phyloP scores from a whole-genome alignment of 23 tunicate genomes.

The Trididemnum clinides region DNA sequence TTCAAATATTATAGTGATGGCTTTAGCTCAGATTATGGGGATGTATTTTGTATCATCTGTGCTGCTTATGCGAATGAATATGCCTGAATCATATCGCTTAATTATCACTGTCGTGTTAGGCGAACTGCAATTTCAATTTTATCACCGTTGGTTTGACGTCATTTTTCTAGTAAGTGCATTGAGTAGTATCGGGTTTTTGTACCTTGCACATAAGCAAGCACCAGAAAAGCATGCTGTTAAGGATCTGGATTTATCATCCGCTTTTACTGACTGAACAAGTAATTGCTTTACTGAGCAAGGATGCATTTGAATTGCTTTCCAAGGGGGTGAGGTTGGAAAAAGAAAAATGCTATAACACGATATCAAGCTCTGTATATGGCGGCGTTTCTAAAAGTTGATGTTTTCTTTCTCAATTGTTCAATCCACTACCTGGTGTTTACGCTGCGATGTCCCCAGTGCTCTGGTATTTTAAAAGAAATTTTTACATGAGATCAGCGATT shows the following conservation, averaged over 20 bases:
- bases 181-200: slow-evolving; percentile 88
- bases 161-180: slow-evolving; percentile 93
- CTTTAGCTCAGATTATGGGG: slow-evolving; percentile 96
- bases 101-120: slow-evolving; percentile 94
- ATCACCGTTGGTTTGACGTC: slow-evolving; percentile 98
- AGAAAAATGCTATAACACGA: no score
- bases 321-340: no score
- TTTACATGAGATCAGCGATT: no score
- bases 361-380: no score
- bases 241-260: slow-evolving; percentile 56
- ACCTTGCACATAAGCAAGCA: slow-evolving; percentile 98
- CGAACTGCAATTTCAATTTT: slow-evolving; percentile 94
- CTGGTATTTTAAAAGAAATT: no score
- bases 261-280: slow-evolving; percentile 49
- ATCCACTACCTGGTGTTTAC: no score
- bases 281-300: no score
- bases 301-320: no score
- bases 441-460: no score
- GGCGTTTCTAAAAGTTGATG: no score
- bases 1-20: slow-evolving; percentile 95
- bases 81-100: slow-evolving; percentile 91
- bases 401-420: no score
- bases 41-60: slow-evolving; percentile 99
- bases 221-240: slow-evolving; percentile 95
- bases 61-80: slow-evolving; percentile 95